Percentiles rank a stretch among this genome's conserved stretches.
Evolutionary conservation across 2,888 invertebrate genomes (phyloP).

Genomic region (Allygus modestus): DNA sequence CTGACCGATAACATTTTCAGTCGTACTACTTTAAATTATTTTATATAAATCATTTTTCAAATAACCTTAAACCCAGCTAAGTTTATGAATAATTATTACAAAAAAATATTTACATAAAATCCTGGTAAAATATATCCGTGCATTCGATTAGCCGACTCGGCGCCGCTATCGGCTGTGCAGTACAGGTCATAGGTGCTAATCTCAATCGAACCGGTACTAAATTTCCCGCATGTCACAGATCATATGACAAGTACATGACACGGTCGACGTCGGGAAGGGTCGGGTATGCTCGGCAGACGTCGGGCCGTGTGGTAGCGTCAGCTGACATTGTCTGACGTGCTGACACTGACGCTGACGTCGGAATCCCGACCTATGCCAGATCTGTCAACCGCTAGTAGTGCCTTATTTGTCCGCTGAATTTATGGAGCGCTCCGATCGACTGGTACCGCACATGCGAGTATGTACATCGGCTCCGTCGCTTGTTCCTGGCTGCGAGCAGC

Average conservation of each 20-base stretch:
- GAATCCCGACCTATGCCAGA: not conserved
- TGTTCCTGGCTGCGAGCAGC: not conserved
- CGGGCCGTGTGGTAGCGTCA: not conserved
- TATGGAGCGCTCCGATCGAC: not conserved
- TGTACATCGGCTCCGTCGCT: not conserved
- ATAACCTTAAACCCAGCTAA: too few relatives aligned
- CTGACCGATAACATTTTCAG: too few relatives aligned
- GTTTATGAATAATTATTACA: too few relatives aligned
- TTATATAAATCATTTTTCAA: too few relatives aligned
- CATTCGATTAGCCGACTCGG: too few relatives aligned
- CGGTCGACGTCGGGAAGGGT: not conserved
- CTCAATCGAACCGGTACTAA: not conserved
- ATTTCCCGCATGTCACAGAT: not conserved
- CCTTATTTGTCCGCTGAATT: slow-evolving; percentile 1
- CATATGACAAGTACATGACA: slow-evolving; percentile 13
- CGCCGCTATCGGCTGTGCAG: not conserved
- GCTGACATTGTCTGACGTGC: not conserved
- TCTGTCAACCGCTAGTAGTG: not conserved
- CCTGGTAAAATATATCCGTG: not conserved
- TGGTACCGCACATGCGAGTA: slow-evolving; percentile 1
- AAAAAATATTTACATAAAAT: too few relatives aligned
- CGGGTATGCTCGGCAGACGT: not conserved
- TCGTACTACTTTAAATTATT: too few relatives aligned
- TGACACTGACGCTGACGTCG: not conserved
- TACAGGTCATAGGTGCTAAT: not conserved